phyloP scores from a whole-genome alignment of 2,888 invertebrate genomes.

The Aplocera efformata region DNA sequence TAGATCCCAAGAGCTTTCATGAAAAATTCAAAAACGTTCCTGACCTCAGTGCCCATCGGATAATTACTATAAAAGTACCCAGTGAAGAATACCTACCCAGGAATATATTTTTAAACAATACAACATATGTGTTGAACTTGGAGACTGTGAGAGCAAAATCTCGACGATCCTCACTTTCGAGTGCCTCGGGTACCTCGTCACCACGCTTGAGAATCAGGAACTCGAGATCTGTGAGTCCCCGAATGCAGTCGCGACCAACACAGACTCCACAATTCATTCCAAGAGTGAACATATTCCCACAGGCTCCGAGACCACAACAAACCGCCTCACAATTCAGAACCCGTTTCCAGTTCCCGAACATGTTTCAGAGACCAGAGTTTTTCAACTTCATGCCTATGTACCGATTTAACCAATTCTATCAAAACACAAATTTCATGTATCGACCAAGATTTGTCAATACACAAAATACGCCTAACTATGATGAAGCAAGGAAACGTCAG shows the following conservation, averaged over 20 bases:
- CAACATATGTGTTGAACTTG: slow-evolving; percentile 51
- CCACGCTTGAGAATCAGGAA: not conserved
- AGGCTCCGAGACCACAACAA: not conserved
- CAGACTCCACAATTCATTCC: slow-evolving; percentile 3
- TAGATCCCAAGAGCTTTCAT: slow-evolving; percentile 30
- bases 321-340: not conserved
- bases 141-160: slow-evolving; percentile 22
- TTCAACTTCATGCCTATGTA: not conserved
- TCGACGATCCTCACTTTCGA: not conserved
- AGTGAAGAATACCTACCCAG: slow-evolving; percentile 49
- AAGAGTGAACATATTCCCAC: not conserved
- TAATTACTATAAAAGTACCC: slow-evolving; percentile 50
- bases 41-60: slow-evolving; percentile 43
- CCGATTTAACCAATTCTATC: slow-evolving; percentile 10
- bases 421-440: not conserved
- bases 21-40: slow-evolving; percentile 49
- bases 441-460: not conserved
- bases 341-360: not conserved
- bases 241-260: not conserved
- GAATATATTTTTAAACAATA: slow-evolving; percentile 51
- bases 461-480: not conserved
- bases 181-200: too few relatives aligned
- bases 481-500: not conserved
- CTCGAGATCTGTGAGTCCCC: not conserved
- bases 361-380: slow-evolving; percentile 5